A percentile compares a stretch with the other conserved stretches of the same genome.
phyloP scores from a whole-genome alignment of 2,797 vertebrate genomes.

The Chromis chromis region DNA sequence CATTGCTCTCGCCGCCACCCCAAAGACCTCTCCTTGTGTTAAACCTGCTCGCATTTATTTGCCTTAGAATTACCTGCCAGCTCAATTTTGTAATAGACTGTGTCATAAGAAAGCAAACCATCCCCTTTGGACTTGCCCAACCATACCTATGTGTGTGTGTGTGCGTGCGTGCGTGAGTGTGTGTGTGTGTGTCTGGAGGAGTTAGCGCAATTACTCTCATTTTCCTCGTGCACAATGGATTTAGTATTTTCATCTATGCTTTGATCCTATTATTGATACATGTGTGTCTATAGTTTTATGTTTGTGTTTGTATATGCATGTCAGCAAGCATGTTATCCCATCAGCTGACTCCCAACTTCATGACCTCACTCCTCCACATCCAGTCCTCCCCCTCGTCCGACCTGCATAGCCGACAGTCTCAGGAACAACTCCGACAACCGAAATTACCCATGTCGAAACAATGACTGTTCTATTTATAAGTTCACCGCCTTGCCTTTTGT shows the following conservation, averaged over 20 bases:
- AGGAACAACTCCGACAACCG: slow-evolving; percentile 72
- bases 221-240: slow-evolving; percentile 16
- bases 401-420: slow-evolving; percentile 45
- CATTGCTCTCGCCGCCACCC: slow-evolving; percentile 72
- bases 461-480: slow-evolving; percentile 80
- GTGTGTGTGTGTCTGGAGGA: slow-evolving; percentile 16
- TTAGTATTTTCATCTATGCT: slow-evolving; percentile 21
- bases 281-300: not conserved
- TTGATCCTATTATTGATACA: slow-evolving; percentile 11
- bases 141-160: slow-evolving; percentile 48
- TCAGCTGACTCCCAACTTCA: slow-evolving; percentile 82
- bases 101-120: slow-evolving; percentile 97
- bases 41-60: slow-evolving; percentile 90
- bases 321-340: slow-evolving; percentile 75
- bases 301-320: slow-evolving; percentile 10
- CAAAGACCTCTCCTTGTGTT: slow-evolving; percentile 81
- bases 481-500: slow-evolving; percentile 76
- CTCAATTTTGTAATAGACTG: slow-evolving; percentile 87
- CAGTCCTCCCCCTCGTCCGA: slow-evolving; percentile 19
- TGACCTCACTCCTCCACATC: slow-evolving; percentile 74
- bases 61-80: slow-evolving; percentile 89
- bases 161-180: slow-evolving; percentile 34
- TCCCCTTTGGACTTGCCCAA: slow-evolving; percentile 70
- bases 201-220: not conserved
- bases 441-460: slow-evolving; percentile 83